phyloP scores from a whole-genome alignment of 2,113 vertebrate species.

The Zingel zingel region DNA sequence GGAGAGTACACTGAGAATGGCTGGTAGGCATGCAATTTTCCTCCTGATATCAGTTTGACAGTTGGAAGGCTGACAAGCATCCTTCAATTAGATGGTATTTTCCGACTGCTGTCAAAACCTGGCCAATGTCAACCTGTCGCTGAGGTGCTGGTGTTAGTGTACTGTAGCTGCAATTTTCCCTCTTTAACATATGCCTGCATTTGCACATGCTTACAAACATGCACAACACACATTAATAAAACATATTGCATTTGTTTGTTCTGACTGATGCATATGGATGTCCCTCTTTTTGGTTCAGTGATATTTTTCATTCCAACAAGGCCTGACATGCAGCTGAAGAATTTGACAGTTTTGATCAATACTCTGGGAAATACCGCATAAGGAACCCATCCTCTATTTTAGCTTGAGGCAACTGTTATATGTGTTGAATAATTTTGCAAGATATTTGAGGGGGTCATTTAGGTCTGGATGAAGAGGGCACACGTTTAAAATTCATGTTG shows the following conservation, averaged over 20 bases:
- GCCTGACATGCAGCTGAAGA: constrained; percentile 22
- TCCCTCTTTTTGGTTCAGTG: neutral
- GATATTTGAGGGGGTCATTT: constrained; percentile 41
- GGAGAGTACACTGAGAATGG: constrained; percentile 24
- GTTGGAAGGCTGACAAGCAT: constrained; percentile 60
- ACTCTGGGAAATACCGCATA: constrained; percentile 38
- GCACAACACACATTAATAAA: constrained; percentile 7
- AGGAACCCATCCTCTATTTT: constrained; percentile 41
- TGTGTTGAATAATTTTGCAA: constrained; percentile 57
- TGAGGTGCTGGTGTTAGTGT: constrained; percentile 1
- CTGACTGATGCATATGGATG: constrained; percentile 5
- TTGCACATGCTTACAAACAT: neutral
- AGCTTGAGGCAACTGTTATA: constrained; percentile 43
- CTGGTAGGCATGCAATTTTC: constrained; percentile 50
- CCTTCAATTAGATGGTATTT: constrained; percentile 61
- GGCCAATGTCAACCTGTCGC: constrained; percentile 34
- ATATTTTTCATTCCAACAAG: constrained; percentile 35
- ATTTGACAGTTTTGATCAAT: constrained; percentile 63
- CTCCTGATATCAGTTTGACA: constrained; percentile 56
- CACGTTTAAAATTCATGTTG: constrained; percentile 64
- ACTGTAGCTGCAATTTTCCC: neutral
- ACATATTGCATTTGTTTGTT: constrained; percentile 10
- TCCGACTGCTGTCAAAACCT: constrained; percentile 59
- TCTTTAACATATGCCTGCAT: neutral
- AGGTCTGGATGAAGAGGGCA: constrained; percentile 13